Conservation (phyloP, 2,888 invertebrate species). For the Diarsia rubi region DNA sequence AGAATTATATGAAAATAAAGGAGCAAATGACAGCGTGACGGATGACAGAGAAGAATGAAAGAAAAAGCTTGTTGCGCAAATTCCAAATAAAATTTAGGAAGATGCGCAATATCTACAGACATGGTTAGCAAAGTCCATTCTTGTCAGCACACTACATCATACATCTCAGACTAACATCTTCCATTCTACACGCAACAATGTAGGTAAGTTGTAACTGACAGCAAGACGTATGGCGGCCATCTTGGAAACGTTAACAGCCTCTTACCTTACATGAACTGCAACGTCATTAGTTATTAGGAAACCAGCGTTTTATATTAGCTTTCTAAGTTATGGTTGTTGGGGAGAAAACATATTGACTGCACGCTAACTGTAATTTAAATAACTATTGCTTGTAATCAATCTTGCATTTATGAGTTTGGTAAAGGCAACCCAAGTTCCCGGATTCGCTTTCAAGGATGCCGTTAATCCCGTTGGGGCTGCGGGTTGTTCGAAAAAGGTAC, state of each 20-base stretch:
- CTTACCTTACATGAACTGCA: constrained; percentile 38
- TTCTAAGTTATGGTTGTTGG: constrained; percentile 38
- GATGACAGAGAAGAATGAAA: too few relatives aligned
- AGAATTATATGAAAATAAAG: too few relatives aligned
- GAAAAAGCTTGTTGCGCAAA: too few relatives aligned
- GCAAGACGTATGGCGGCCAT: constrained; percentile 38
- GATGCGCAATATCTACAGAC: background rate
- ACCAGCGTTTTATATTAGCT: constrained; percentile 33
- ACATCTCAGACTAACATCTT: constrained; percentile 10
- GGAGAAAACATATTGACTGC: constrained; percentile 29
- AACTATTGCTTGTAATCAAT: background rate
- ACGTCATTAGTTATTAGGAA: constrained; percentile 47
- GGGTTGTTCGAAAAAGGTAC: too few relatives aligned
- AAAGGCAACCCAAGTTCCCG: background rate
- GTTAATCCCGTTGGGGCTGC: too few relatives aligned
- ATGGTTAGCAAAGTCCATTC: background rate
- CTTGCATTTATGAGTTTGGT: background rate
- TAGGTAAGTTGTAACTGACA: constrained; percentile 29
- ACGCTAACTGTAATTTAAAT: background rate
- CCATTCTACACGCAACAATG: constrained; percentile 39
- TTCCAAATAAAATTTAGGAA: too few relatives aligned
- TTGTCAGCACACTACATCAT: constrained; percentile 3
- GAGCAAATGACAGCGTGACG: too few relatives aligned
- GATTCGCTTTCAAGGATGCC: background rate
- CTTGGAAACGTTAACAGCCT: constrained; percentile 28